phyloP scores from a whole-genome alignment of 2,888 invertebrate genomes.

The Rhagonycha fulva region DNA sequence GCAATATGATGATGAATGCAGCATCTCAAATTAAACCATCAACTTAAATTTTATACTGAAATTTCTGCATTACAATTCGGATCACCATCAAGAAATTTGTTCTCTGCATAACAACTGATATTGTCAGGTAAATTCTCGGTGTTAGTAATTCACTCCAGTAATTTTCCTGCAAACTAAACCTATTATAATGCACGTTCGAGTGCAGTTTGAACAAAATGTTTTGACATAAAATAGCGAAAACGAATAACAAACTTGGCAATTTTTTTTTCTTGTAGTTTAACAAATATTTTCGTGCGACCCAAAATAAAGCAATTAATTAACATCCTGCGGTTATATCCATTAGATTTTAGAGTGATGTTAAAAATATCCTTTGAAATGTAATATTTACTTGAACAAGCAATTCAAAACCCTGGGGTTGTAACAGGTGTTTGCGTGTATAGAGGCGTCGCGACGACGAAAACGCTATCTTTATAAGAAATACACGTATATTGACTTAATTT shows the following conservation, averaged over 20 bases:
- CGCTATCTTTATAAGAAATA: background rate
- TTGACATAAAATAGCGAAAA: background rate
- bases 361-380: background rate
- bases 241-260: too few species aligned
- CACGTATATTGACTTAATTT: background rate
- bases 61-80: background rate
- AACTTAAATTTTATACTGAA: background rate
- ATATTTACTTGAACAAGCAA: background rate
- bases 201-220: background rate
- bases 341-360: background rate
- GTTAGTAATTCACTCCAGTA: background rate
- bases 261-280: background rate
- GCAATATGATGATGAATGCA: background rate
- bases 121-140: background rate
- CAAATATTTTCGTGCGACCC: too few species aligned
- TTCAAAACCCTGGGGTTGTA: background rate
- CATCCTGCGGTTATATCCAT: background rate
- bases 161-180: background rate
- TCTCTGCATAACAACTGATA: background rate
- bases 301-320: background rate
- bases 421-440: conserved; percentile 14
- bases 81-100: background rate
- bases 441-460: background rate
- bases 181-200: background rate
- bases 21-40: background rate